These are phyloP conservation scores for Apis florea DNA, from an alignment of 1,140 invertebrate genomes.

Conservation along the genomic window DNA sequence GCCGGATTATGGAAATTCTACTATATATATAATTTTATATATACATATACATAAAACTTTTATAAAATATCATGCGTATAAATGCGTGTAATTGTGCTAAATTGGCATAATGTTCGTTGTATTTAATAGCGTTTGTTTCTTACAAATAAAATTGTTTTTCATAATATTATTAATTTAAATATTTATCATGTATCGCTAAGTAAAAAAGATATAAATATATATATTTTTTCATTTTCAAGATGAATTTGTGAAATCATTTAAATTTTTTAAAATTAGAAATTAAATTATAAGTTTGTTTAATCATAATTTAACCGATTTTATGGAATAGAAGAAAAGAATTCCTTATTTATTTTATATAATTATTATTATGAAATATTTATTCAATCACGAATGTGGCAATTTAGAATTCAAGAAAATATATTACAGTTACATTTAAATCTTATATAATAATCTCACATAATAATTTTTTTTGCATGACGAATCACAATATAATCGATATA, in stretches of 20 bases:
- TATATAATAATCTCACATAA: neutral
- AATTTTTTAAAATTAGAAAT: neutral
- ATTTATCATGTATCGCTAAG: neutral
- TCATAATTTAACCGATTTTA: neutral
- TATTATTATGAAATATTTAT: neutral
- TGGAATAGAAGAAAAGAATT: neutral
- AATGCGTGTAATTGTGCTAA: constrained; percentile 21
- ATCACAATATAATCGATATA: too few species aligned
- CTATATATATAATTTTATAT: too few species aligned
- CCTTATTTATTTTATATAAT: neutral
- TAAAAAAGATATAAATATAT: neutral
- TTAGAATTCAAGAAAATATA: neutral
- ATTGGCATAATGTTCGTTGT: constrained; percentile 54
- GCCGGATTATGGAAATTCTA: too few species aligned
- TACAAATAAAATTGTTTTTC: constrained; percentile 71
- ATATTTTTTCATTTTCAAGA: neutral
- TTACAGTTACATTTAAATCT: neutral
- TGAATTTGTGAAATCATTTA: neutral
- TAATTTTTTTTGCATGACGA: neutral
- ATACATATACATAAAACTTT: constrained; percentile 32
- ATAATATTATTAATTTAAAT: constrained; percentile 40
- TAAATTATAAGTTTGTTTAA: neutral
- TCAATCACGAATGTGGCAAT: neutral
- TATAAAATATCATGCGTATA: constrained; percentile 38
- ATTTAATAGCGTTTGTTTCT: constrained; percentile 68